Evolutionary conservation across 2,888 invertebrate genomes (phyloP).

Genomic region (Chamaedrilus cognettii): DNA sequence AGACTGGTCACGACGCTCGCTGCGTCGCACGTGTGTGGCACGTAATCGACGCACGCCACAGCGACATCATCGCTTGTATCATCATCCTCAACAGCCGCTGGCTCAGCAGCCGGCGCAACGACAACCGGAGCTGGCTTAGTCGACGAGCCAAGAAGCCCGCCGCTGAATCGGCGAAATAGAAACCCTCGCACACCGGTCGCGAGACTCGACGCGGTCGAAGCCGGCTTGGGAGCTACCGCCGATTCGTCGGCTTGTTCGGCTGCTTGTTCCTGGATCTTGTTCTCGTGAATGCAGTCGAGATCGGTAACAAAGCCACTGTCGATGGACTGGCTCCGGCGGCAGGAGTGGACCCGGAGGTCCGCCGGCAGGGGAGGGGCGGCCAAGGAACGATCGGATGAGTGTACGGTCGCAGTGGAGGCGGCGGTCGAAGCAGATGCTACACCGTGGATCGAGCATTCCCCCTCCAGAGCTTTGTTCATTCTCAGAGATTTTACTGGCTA

Average conservation of each 20-base stretch:
- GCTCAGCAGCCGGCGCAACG: not conserved
- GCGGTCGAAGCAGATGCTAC: no score
- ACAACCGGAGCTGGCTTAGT: not conserved
- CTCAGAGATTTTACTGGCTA: no score
- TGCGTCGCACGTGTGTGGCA: constrained; percentile 2
- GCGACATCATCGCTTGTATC: not conserved
- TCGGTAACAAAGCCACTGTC: constrained; percentile 33
- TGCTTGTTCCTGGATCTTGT: not conserved
- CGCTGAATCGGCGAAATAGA: constrained; percentile 2
- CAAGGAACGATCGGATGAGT: no score
- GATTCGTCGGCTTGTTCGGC: no score
- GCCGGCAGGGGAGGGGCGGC: no score
- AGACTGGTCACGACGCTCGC: constrained; percentile 14
- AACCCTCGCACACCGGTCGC: not conserved
- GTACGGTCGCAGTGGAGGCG: no score
- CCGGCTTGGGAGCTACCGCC: not conserved
- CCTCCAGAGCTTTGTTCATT: no score
- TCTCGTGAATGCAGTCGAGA: constrained; percentile 22
- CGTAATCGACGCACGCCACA: not conserved
- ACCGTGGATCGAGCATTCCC: no score
- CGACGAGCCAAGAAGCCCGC: constrained; percentile 2
- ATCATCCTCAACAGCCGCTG: not conserved
- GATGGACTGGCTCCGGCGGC: constrained; percentile 28
- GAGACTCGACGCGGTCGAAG: not conserved
- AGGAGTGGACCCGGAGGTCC: constrained; percentile 16